phyloP scores from a whole-genome alignment of 2,797 vertebrate species.

The Benthosema pterotum region DNA sequence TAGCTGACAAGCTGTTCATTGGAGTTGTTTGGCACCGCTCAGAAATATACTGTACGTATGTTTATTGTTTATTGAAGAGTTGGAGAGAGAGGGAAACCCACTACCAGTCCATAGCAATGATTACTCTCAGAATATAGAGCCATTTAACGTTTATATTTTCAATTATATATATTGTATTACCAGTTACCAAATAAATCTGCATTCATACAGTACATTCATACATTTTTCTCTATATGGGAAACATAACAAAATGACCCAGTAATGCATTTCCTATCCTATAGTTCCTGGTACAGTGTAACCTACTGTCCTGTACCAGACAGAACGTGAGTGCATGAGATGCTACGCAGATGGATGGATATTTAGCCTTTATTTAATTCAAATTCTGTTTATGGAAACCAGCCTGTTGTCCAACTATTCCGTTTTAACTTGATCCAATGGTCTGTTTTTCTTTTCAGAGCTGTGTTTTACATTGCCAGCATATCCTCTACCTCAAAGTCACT shows the following conservation, averaged over 20 bases:
- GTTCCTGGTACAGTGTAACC: not conserved
- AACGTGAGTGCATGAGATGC: not conserved
- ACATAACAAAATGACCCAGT: not conserved
- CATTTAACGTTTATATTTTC: no score
- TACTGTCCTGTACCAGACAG: not conserved
- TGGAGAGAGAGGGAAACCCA: no score
- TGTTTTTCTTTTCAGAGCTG: not conserved
- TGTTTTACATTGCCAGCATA: not conserved
- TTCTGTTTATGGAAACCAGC: not conserved
- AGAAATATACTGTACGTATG: no score
- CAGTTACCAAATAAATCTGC: no score
- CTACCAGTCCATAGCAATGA: no score
- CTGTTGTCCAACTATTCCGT: slow-evolving; percentile 2
- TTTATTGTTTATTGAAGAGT: no score
- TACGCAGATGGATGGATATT: slow-evolving; percentile 1
- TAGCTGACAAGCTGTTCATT: no score
- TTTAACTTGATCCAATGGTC: not conserved
- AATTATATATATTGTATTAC: no score
- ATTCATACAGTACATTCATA: no score
- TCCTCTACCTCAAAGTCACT: not conserved
- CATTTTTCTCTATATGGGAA: no score
- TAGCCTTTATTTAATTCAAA: not conserved
- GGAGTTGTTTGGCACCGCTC: no score
- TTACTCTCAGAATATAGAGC: no score
- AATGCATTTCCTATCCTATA: not conserved